phyloP scores from a whole-genome alignment of 2,797 vertebrate species.

The Okamejei kenojei region DNA sequence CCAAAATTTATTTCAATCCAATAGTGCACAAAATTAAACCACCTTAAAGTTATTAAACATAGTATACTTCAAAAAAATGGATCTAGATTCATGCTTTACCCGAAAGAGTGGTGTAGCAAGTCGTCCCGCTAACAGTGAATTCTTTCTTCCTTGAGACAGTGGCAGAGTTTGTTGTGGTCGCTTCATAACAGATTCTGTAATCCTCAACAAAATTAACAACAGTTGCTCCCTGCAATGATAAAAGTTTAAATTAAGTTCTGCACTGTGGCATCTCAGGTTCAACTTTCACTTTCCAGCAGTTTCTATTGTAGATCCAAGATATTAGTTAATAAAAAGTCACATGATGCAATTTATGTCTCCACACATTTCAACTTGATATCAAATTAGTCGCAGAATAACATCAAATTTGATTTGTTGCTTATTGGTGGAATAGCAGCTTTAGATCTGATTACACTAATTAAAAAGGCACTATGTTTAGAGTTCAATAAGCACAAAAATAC shows the following conservation, averaged over 20 bases:
- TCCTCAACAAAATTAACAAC: slow-evolving; percentile 86
- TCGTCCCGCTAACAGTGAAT: slow-evolving; percentile 81
- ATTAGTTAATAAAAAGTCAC: not conserved
- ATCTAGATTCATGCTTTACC: slow-evolving; percentile 58
- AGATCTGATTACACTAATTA: not conserved
- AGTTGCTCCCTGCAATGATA: slow-evolving; percentile 83
- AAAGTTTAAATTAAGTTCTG: slow-evolving; percentile 18
- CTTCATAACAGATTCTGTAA: slow-evolving; percentile 95
- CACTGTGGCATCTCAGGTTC: not conserved
- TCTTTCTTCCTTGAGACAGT: slow-evolving; percentile 84
- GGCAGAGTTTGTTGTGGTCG: slow-evolving; percentile 82
- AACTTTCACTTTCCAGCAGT: not conserved
- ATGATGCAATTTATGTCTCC: not conserved
- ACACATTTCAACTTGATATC: not conserved
- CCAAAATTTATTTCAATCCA: not conserved
- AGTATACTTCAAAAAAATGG: slow-evolving; percentile 41
- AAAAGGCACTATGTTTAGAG: not conserved
- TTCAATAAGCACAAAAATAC: not conserved
- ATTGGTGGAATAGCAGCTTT: not conserved
- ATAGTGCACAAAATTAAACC: not conserved
- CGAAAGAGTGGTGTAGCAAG: slow-evolving; percentile 93
- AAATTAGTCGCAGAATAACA: not conserved
- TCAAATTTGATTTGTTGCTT: not conserved
- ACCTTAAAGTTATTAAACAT: not conserved
- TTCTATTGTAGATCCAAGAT: not conserved